Percentiles rank a stretch among this genome's conserved stretches.
phyloP scores from a whole-genome alignment of 2,797 vertebrate species.

The Eulemur coronatus region DNA sequence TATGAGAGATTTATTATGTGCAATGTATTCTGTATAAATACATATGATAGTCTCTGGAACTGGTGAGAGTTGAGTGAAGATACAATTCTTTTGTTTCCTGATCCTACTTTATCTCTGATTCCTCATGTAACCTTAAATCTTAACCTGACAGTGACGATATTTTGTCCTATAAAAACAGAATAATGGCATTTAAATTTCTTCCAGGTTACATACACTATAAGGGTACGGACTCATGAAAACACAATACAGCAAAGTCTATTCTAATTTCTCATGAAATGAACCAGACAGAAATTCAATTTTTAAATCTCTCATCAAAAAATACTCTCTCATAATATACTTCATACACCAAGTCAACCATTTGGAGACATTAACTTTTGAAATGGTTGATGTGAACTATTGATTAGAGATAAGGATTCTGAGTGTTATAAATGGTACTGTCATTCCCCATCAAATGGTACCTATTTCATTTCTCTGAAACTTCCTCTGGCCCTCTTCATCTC shows the following conservation, averaged over 20 bases:
- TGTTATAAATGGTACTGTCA: not conserved
- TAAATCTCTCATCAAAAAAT: constrained; percentile 48
- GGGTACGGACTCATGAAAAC: not conserved
- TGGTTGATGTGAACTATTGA: not conserved
- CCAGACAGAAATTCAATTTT: constrained; percentile 11
- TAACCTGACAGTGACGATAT: constrained; percentile 3
- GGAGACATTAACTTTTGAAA: constrained; percentile 31
- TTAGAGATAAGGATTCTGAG: not conserved
- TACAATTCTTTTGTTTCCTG: constrained; percentile 47
- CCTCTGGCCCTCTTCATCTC: not conserved
- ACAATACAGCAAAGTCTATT: not conserved
- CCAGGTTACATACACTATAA: not conserved
- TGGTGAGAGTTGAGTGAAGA: constrained; percentile 17
- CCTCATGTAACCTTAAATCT: not conserved
- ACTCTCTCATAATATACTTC: not conserved
- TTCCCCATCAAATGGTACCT: not conserved
- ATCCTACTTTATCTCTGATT: constrained; percentile 19
- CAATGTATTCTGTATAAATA: constrained; percentile 51
- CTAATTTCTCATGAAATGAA: constrained; percentile 21
- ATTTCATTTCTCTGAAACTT: constrained; percentile 34
- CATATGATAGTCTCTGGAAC: constrained; percentile 44
- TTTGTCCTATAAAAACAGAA: constrained; percentile 46
- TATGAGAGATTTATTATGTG: constrained; percentile 63
- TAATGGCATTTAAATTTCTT: constrained; percentile 38
- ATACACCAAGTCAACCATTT: not conserved